Conservation (phyloP, 2,113 vertebrate genomes). For the Chlorodrepanis virens region DNA sequence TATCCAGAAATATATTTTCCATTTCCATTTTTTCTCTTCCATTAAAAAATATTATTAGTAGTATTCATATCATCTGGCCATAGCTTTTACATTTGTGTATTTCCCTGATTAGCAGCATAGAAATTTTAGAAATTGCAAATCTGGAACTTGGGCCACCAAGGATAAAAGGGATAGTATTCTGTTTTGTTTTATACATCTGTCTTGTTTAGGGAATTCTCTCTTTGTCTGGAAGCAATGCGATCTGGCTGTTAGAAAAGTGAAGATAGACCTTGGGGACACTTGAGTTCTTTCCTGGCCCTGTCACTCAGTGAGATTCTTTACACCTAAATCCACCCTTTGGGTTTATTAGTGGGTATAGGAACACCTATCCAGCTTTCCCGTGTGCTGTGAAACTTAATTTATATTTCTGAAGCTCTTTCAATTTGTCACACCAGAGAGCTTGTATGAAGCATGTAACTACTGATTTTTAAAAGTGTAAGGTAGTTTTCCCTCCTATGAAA, state of each 20-base stretch:
- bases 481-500: not conserved
- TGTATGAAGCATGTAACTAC: not conserved
- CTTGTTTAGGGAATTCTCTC: slow-evolving; percentile 13
- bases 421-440: not conserved
- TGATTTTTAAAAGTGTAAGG: not conserved
- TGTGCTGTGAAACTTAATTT: not conserved
- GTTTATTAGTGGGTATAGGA: not conserved
- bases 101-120: not conserved
- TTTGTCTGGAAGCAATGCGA: slow-evolving; percentile 10
- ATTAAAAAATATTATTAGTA: not conserved
- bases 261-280: not conserved
- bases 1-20: not conserved
- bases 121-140: not conserved
- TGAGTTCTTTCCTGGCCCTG: not conserved
- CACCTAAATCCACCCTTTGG: not conserved
- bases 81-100: not conserved
- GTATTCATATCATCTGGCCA: not conserved
- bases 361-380: not conserved
- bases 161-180: not conserved
- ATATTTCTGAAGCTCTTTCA: not conserved
- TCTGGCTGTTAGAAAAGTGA: not conserved
- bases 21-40: not conserved
- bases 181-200: slow-evolving; percentile 5
- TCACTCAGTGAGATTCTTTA: not conserved
- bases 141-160: not conserved